phyloP scores from a whole-genome alignment of 2,797 vertebrate species.

The Tadarida brasiliensis region DNA sequence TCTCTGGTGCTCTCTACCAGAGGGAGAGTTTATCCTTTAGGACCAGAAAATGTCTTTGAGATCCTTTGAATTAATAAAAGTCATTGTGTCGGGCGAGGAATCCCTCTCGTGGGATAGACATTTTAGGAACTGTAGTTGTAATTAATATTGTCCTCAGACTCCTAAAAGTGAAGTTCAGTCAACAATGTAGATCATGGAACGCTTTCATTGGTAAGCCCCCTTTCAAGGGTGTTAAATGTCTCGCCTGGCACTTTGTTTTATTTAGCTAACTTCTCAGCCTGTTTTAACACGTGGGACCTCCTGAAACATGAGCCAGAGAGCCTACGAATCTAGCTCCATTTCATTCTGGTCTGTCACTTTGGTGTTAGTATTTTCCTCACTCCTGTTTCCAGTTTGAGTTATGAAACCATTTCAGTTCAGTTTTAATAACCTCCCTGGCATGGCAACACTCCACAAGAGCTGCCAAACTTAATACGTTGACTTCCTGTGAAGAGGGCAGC shows the following conservation, averaged over 20 bases:
- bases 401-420: conserved; percentile 80
- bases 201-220: conserved; percentile 24
- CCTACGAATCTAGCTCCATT: conserved; percentile 61
- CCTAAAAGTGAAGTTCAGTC: conserved; percentile 40
- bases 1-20: neutral
- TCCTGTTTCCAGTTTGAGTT: conserved; percentile 83
- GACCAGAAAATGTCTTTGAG: neutral
- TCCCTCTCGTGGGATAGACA: neutral
- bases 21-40: neutral
- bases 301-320: conserved; percentile 74
- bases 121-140: neutral
- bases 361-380: conserved; percentile 79
- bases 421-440: conserved; percentile 84
- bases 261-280: conserved; percentile 78
- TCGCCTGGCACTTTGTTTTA: conserved; percentile 75
- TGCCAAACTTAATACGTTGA: conserved; percentile 79
- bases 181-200: conserved; percentile 53
- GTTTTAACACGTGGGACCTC: conserved; percentile 77
- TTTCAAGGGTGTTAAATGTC: conserved; percentile 74
- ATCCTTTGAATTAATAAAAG: neutral
- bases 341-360: conserved; percentile 78
- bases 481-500: conserved; percentile 72
- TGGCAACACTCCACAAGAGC: conserved; percentile 64
- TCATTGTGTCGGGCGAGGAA: neutral
- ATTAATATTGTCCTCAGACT: conserved; percentile 59